Evolutionary conservation across 2,113 vertebrate species (phyloP), one percentile per base, ranked within the genome.

Genomic region (Jacana jacana): DNA sequence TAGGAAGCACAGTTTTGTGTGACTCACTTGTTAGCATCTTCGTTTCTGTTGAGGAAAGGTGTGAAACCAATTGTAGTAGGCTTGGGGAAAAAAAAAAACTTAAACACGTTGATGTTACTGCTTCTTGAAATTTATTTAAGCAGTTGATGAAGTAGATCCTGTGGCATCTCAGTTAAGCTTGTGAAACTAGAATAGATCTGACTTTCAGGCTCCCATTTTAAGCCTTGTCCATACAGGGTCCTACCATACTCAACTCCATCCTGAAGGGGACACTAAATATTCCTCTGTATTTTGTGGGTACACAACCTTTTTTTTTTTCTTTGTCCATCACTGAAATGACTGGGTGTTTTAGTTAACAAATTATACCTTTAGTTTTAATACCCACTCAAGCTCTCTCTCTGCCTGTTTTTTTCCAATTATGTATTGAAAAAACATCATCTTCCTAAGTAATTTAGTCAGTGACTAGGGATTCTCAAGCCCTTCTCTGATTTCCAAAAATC

Each of bases 81-180:
- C n/a, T 83, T 71, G 70, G 94, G 27, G 30, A 61, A 93, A 76
- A 65, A 40, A 39, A 22, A 69, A 84, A 40, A 40, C 10, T 40
- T 10, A 42, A 46, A 48, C 52, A 54, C 16, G 57, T 75, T 52
- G 27, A 22, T 76, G 51, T 66, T 82, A 89, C 69, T 78, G n/a
- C 83, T 95, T 49, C 73, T 96, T 96, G 68, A 96, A 96, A 86
- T 93, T 93, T 16, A 79, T 81, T 88, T 86, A 96, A 96, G 85
- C 23, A 69, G 66, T 22, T 91, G 93, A 73, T 91, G 91, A 91
- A 96, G 91, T 82, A 89, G 63, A 83, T 93, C 75, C 86, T 86
- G 87, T 89, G 95, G 35, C 73, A 68, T 86, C 96, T 92, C 63
- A 89, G 83, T 89, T 39, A 63, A 87, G 25, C 44, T 30, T 86